phyloP scores from a whole-genome alignment of 2,888 invertebrate genomes.

The Aspidiotus destructor region DNA sequence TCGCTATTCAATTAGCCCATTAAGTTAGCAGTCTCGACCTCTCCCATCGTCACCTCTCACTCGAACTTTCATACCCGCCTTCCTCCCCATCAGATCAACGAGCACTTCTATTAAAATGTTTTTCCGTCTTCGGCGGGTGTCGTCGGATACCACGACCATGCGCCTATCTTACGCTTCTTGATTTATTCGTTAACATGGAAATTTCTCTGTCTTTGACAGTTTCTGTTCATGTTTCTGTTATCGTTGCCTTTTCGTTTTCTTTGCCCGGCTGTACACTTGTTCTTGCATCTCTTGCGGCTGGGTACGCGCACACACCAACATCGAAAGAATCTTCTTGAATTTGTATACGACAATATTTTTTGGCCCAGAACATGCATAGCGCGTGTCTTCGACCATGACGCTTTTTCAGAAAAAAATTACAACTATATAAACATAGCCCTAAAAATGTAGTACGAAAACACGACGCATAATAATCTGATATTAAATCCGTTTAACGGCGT shows the following conservation, averaged over 20 bases:
- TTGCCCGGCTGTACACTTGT: not conserved
- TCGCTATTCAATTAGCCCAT: slow-evolving; percentile 30
- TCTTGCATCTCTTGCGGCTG: too few species aligned
- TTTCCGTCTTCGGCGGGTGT: slow-evolving; percentile 16
- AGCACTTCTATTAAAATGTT: slow-evolving; percentile 10
- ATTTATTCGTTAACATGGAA: slow-evolving; percentile 28
- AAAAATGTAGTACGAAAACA: too few species aligned
- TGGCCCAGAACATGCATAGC: too few species aligned
- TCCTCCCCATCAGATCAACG: not conserved
- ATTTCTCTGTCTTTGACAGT: slow-evolving; percentile 27
- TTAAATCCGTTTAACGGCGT: too few species aligned
- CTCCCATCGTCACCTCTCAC: not conserved
- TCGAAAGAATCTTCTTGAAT: too few species aligned
- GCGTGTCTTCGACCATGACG: too few species aligned
- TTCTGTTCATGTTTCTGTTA: slow-evolving; percentile 27
- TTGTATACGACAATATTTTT: too few species aligned
- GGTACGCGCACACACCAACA: too few species aligned
- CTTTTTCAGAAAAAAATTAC: too few species aligned
- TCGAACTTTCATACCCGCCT: slow-evolving; percentile 12
- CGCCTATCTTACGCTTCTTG: slow-evolving; percentile 16
- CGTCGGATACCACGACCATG: slow-evolving; percentile 12
- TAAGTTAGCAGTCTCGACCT: slow-evolving; percentile 11
- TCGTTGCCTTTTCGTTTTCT: slow-evolving; percentile 21
- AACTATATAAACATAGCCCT: too few species aligned
- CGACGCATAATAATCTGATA: too few species aligned